Base-by-base conservation (phyloP, 1,140 invertebrate genomes). In the Cydia fagiglandana region DNA sequence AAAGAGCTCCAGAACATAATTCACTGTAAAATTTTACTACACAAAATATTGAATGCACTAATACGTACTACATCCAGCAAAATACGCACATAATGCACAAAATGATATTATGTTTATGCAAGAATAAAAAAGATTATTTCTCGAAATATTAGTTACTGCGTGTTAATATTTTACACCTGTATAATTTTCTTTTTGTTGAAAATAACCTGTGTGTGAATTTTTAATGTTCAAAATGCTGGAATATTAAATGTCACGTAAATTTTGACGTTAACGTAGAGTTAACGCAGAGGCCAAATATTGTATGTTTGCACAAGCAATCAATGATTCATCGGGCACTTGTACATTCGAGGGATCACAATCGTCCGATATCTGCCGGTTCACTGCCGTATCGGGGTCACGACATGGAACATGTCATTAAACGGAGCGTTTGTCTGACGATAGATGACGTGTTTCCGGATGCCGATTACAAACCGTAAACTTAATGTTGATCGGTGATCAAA, bases 341-440 rank as follows among this genome's bases (percentile, higher is more conserved):
- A 24, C 15, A 17, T 13, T 17, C 6, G 50, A n/a, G 50, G 50
- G n/a, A 53, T 53, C 50, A 9, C 50, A n/a, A 53, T 53, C 50
- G 50, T 53, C 7, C 50, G n/a, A 17, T 47, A 47, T 38, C 34
- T 38, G 66, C 66, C 24, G 34, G 66, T 15, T 70, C 30, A n/a
- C 15, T 28, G 56, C 34, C 34, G 15, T 13, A 70, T 41, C 30
- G 66, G 34, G 66, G 66, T 38, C 66, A 70, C 30, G 66, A 9
- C 66, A 38, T 38, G 66, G 66, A 70, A 70, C 66, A 70, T 70
- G 34, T 70, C 66, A 70, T 70, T 41, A 70, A 70, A 41, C 17
- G 34, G 24, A 41, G 34, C 66, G 30, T 41, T 70, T 20, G 30
- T 70, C 30, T 70, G 7, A 38, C 15, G 30, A 41, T 70, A 38